phyloP scores from a whole-genome alignment of 1,140 invertebrate genomes.

The Zaprionus camerounensis region DNA sequence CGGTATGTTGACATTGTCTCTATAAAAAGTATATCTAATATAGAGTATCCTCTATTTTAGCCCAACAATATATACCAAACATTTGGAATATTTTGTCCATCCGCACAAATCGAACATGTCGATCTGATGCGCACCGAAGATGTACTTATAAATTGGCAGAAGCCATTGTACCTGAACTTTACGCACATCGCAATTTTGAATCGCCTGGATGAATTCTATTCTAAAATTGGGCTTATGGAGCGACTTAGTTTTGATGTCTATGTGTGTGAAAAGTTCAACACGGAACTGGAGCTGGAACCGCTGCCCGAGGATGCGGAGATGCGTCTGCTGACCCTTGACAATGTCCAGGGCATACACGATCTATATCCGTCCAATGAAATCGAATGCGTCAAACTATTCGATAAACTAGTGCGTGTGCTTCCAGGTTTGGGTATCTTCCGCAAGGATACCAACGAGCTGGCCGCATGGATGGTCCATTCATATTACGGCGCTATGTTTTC shows the following conservation, averaged over 20 bases:
- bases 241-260: slow-evolving; percentile 91
- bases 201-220: slow-evolving; percentile 87
- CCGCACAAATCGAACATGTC: slow-evolving; percentile 88
- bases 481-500: slow-evolving; percentile 96
- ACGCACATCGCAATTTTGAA: slow-evolving; percentile 91
- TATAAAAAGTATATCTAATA: neutral
- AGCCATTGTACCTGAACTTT: slow-evolving; percentile 92
- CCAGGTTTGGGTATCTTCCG: slow-evolving; percentile 92
- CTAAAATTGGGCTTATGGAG: slow-evolving; percentile 87
- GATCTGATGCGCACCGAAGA: slow-evolving; percentile 89
- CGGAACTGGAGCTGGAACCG: slow-evolving; percentile 86
- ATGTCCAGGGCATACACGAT: slow-evolving; percentile 92
- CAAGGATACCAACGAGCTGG: slow-evolving; percentile 87
- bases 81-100: slow-evolving; percentile 92
- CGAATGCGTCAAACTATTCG: slow-evolving; percentile 92
- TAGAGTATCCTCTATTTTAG: slow-evolving; percentile 84
- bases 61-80: slow-evolving; percentile 91
- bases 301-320: slow-evolving; percentile 88
- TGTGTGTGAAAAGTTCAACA: slow-evolving; percentile 87
- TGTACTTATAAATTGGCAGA: slow-evolving; percentile 90
- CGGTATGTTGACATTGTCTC: slow-evolving; percentile 86
- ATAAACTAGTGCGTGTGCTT: slow-evolving; percentile 89
- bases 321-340: slow-evolving; percentile 89
- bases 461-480: slow-evolving; percentile 94
- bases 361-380: slow-evolving; percentile 93